Percentiles rank a stretch among this genome's conserved stretches.
Conservation (phyloP, 2,797 vertebrate genomes). For the Gambusia yucatana region DNA sequence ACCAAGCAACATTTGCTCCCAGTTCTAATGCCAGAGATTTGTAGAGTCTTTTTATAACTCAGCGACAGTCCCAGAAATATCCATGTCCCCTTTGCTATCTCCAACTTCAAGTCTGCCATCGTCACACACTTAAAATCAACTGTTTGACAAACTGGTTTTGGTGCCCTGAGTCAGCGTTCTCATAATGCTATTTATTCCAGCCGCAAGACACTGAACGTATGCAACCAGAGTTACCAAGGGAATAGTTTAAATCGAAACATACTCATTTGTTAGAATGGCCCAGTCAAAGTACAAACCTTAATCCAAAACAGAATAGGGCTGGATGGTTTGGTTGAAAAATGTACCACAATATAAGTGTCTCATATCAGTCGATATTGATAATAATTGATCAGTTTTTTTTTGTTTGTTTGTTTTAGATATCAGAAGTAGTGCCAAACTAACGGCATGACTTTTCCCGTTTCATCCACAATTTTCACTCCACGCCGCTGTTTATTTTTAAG, state of each 20-base stretch:
- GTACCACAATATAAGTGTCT: too few species aligned
- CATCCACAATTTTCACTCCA: background rate
- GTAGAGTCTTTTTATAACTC: constrained; percentile 46
- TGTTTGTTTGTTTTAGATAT: too few species aligned
- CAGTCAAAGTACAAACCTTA: background rate
- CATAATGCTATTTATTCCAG: background rate
- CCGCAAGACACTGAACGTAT: background rate
- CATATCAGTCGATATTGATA: too few species aligned
- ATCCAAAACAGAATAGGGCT: background rate
- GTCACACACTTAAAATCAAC: constrained; percentile 30
- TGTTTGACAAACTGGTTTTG: constrained; percentile 34
- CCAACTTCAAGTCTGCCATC: constrained; percentile 12
- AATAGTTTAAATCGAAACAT: background rate
- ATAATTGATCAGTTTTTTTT: too few species aligned
- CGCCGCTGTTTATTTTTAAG: too few species aligned
- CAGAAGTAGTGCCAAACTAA: too few species aligned
- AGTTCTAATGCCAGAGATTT: constrained; percentile 46
- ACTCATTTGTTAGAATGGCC: background rate
- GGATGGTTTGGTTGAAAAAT: too few species aligned
- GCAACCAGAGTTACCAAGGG: background rate
- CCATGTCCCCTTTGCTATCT: constrained; percentile 16
- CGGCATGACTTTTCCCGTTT: background rate
- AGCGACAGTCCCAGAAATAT: constrained; percentile 51
- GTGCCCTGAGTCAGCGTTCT: constrained; percentile 17
- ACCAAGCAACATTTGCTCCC: constrained; percentile 40